Evolutionary conservation across 1,140 invertebrate genomes (phyloP).

Genomic region (Drosophila bocki): DNA sequence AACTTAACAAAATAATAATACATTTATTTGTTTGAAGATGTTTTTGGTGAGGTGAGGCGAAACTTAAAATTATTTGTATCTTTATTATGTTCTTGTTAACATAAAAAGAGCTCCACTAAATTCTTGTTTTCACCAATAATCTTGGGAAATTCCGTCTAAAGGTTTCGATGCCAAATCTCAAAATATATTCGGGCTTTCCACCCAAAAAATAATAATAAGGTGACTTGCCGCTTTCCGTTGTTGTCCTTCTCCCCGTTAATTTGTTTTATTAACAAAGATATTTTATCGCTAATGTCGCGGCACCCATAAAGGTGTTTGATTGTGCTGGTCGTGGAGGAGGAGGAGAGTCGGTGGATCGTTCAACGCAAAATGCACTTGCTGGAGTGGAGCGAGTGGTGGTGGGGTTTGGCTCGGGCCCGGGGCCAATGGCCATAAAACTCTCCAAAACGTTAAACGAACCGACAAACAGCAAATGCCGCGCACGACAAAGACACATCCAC

Average conservation of each 20-base stretch:
- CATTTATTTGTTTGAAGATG: background rate
- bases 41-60: background rate
- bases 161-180: constrained; percentile 18
- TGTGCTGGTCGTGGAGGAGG: constrained; percentile 11
- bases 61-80: background rate
- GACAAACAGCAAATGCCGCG: constrained; percentile 53
- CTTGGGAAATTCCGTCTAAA: constrained; percentile 1
- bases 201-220: too few species aligned
- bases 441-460: constrained; percentile 74
- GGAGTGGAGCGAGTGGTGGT: constrained; percentile 5
- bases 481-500: constrained; percentile 67
- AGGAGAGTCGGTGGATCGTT: constrained; percentile 18
- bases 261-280: constrained; percentile 80
- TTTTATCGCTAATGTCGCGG: constrained; percentile 75
- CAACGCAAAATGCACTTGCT: constrained; percentile 74
- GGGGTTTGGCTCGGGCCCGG: constrained; percentile 19
- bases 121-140: background rate
- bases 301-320: constrained; percentile 65
- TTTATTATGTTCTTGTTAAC: background rate
- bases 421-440: constrained; percentile 70
- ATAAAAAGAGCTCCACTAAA: too few species aligned
- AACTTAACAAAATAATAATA: constrained; percentile 33
- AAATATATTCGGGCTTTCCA: constrained; percentile 52
- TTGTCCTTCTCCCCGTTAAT: constrained; percentile 52
- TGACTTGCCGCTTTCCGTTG: constrained; percentile 27